phyloP scores from a whole-genome alignment of 1,140 invertebrate species.

The Conopomorpha cramerella region DNA sequence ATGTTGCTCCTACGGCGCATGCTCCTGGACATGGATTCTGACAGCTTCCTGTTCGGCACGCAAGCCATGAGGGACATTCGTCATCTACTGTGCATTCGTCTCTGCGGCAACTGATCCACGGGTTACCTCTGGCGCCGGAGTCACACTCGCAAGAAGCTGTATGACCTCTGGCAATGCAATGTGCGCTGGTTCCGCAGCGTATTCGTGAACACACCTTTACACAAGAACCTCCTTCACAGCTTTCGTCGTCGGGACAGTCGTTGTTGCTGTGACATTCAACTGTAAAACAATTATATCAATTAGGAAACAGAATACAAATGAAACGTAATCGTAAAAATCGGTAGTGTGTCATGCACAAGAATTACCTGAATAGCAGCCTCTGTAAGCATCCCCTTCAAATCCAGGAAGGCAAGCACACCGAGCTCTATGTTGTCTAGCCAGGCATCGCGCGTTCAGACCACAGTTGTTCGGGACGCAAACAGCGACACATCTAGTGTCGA shows the following conservation, averaged over 20 bases:
- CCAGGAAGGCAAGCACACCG: slow-evolving; percentile 83
- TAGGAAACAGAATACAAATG: no score
- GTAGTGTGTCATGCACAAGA: no score
- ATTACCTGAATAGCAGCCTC: slow-evolving; percentile 74
- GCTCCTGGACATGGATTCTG: slow-evolving; percentile 80
- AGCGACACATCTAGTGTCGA: slow-evolving; percentile 75
- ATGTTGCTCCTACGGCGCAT: slow-evolving; percentile 68
- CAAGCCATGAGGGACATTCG: slow-evolving; percentile 75
- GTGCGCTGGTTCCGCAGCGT: slow-evolving; percentile 81
- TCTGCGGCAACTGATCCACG: slow-evolving; percentile 73
- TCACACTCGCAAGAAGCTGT: slow-evolving; percentile 80
- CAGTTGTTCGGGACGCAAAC: slow-evolving; percentile 78
- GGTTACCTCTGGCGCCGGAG: slow-evolving; percentile 74
- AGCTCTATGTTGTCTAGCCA: slow-evolving; percentile 79
- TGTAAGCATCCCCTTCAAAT: slow-evolving; percentile 83
- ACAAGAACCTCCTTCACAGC: slow-evolving; percentile 85
- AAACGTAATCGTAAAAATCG: no score
- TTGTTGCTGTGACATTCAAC: slow-evolving; percentile 85
- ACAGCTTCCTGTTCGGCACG: slow-evolving; percentile 77
- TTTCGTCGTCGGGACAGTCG: slow-evolving; percentile 80
- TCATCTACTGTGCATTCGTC: slow-evolving; percentile 76
- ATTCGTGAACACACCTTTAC: slow-evolving; percentile 78
- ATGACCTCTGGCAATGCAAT: slow-evolving; percentile 77
- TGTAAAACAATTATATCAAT: slow-evolving; percentile 38
- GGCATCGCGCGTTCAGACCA: slow-evolving; percentile 80